Conservation (phyloP, 2,888 invertebrate species). For the Andrena dorsata region DNA sequence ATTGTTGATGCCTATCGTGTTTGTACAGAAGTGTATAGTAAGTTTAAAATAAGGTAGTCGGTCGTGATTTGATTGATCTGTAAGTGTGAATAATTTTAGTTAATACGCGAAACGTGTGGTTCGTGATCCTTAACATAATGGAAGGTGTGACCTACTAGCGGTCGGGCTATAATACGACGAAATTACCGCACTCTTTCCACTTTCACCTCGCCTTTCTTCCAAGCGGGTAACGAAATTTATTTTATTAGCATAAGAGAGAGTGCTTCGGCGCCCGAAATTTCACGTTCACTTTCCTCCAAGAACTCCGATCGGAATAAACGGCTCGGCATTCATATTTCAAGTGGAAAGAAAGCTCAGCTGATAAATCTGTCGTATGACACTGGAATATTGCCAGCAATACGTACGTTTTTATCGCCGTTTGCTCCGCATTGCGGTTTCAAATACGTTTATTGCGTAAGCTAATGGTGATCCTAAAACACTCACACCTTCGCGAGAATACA, state of each 20-base stretch:
- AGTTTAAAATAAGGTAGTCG: too few species aligned
- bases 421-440: constrained; percentile 58
- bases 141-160: constrained; percentile 43
- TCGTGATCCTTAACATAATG: constrained; percentile 4
- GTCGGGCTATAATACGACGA: constrained; percentile 18
- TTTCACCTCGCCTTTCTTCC: constrained; percentile 58
- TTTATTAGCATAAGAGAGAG: constrained; percentile 69
- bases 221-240: constrained; percentile 45
- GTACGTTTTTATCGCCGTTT: constrained; percentile 31
- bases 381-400: constrained; percentile 59
- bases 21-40: not conserved
- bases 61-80: too few species aligned
- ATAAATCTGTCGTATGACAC: constrained; percentile 27
- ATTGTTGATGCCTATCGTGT: too few species aligned
- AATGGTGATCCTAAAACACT: not conserved
- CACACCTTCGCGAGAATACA: not conserved
- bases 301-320: not conserved
- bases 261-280: constrained; percentile 14
- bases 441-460: constrained; percentile 17
- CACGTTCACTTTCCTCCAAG: not conserved
- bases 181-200: constrained; percentile 53
- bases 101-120: not conserved
- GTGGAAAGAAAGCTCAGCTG: not conserved
- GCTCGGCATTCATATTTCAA: not conserved
- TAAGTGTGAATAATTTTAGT: not conserved